Conservation (phyloP, 2,797 vertebrate species). For the Hippopotamyrus pictus region DNA sequence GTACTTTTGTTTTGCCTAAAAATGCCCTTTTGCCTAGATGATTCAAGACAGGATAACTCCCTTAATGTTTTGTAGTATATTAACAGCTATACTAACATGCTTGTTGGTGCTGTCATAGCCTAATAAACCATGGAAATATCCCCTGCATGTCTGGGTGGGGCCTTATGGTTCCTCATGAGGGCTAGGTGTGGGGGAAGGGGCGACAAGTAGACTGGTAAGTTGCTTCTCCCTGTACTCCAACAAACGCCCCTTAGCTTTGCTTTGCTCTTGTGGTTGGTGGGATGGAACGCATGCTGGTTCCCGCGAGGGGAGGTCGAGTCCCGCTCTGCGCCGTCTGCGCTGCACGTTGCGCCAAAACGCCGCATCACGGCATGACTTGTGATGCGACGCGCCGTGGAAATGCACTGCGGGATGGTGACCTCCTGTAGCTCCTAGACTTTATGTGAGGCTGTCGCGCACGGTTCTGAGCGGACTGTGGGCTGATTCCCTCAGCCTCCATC, state of each 20-base stretch:
- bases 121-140: slow-evolving; percentile 72
- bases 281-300: not conserved
- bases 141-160: slow-evolving; percentile 47
- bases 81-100: slow-evolving; percentile 27
- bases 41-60: not conserved
- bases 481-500: not conserved
- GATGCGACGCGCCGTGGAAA: not conserved
- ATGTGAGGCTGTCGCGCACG: not conserved
- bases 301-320: not conserved
- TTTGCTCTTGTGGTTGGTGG: not conserved
- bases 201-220: not conserved
- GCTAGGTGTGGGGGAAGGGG: not conserved
- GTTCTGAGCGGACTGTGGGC: not conserved
- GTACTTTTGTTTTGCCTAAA: not conserved
- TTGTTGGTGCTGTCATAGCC: slow-evolving; percentile 63
- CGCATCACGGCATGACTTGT: not conserved
- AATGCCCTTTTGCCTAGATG: not conserved
- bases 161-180: not conserved
- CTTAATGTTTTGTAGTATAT: not conserved
- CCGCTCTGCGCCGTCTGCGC: not conserved
- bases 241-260: not conserved
- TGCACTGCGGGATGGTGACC: not conserved
- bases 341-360: not conserved
- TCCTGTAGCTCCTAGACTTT: not conserved
- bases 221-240: not conserved